These are phyloP conservation scores for Pollenia labialis DNA, from an alignment of 2,888 invertebrate species.

Conservation along the genomic window DNA sequence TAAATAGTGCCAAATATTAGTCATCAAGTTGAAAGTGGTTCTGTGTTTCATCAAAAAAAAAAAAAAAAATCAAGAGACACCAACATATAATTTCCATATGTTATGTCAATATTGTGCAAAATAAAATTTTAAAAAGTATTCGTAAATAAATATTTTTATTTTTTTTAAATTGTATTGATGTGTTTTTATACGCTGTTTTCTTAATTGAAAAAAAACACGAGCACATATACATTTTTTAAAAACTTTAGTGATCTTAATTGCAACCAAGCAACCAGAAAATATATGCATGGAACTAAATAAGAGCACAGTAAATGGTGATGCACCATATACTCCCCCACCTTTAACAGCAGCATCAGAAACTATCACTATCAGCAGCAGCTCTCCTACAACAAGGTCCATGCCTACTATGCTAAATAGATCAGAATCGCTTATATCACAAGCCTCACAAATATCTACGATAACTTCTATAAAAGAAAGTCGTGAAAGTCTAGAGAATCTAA, in stretches of 20 bases:
- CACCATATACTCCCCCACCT: slow-evolving; percentile 22
- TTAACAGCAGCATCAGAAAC: background rate
- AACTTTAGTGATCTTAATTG: slow-evolving; percentile 49
- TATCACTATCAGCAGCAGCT: background rate
- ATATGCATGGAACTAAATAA: slow-evolving; percentile 64
- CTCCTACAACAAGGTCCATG: background rate
- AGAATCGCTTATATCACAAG: slow-evolving; percentile 44
- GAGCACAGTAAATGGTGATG: slow-evolving; percentile 41
- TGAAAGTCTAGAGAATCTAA: slow-evolving; percentile 48
- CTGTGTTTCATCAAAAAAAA: background rate
- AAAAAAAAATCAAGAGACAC: slow-evolving; percentile 13
- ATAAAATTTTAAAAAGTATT: background rate
- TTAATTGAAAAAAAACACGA: background rate
- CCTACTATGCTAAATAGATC: slow-evolving; percentile 45
- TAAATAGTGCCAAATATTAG: slow-evolving; percentile 23
- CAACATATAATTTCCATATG: slow-evolving; percentile 39
- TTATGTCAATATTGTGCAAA: slow-evolving; percentile 45
- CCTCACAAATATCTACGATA: slow-evolving; percentile 38
- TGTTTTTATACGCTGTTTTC: background rate
- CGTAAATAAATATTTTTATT: background rate
- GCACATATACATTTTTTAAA: slow-evolving; percentile 12
- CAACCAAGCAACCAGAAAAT: slow-evolving; percentile 7
- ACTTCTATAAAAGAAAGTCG: slow-evolving; percentile 42
- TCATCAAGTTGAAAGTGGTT: slow-evolving; percentile 25
- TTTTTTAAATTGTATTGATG: background rate